These are phyloP conservation scores for Pangasianodon hypophthalmus DNA, from an alignment of 2,113 vertebrate species.

Conservation along the genomic window DNA sequence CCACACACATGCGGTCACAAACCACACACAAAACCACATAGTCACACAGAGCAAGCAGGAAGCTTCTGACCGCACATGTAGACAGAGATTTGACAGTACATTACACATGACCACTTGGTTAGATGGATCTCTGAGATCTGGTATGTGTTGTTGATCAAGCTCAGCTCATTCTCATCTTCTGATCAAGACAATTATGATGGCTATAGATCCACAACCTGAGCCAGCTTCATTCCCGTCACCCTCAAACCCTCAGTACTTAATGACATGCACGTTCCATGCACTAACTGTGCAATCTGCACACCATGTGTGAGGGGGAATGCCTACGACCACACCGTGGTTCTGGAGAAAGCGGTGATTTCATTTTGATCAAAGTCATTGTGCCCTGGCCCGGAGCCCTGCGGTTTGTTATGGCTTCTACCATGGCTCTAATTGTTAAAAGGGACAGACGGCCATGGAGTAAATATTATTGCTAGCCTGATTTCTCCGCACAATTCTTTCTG, in stretches of 20 bases:
- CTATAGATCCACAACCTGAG: background rate
- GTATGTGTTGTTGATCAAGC: background rate
- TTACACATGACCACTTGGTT: background rate
- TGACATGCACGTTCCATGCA: constrained; percentile 19
- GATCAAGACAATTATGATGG: background rate
- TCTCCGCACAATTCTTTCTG: constrained; percentile 54
- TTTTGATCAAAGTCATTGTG: constrained; percentile 64
- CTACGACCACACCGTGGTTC: constrained; percentile 57
- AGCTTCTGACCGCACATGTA: background rate
- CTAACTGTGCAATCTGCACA: constrained; percentile 58
- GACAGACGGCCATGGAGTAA: constrained; percentile 56
- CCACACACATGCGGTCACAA: background rate
- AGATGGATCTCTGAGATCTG: background rate
- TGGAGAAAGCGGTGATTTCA: constrained; percentile 66
- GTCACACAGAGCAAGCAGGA: background rate
- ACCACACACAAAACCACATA: constrained; percentile 15
- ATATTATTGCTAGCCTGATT: constrained; percentile 67
- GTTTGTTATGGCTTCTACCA: constrained; percentile 68
- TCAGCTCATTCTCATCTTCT: background rate
- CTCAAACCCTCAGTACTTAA: background rate
- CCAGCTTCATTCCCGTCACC: constrained; percentile 22
- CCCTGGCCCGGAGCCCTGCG: constrained; percentile 39
- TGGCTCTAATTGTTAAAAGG: constrained; percentile 60
- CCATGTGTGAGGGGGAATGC: constrained; percentile 62
- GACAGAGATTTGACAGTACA: background rate